These are phyloP conservation scores for Hirudinaria manillensis DNA, from an alignment of 2,888 invertebrate genomes.

Conservation along the genomic window DNA sequence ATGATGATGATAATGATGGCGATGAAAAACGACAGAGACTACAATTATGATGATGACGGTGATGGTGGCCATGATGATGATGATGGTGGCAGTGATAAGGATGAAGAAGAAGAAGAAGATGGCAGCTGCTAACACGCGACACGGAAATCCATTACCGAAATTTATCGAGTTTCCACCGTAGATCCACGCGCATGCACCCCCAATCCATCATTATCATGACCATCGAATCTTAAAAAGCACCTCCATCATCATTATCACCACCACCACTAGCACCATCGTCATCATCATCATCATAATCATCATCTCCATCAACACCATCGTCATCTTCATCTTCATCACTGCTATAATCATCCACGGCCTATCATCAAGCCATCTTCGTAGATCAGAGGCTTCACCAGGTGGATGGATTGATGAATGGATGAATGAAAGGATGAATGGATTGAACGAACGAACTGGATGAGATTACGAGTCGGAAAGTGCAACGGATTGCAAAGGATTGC, in stretches of 20 bases:
- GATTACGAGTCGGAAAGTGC: too few species aligned
- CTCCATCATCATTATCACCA: not conserved
- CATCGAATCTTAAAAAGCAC: not conserved
- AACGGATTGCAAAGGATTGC: too few species aligned
- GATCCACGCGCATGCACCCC: too few species aligned
- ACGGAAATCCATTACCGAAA: too few species aligned
- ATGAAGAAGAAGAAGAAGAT: not conserved
- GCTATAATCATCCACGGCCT: not conserved
- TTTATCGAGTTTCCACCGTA: too few species aligned
- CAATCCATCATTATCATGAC: slow-evolving; percentile 3
- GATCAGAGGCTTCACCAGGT: too few species aligned
- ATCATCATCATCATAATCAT: slow-evolving; percentile 15
- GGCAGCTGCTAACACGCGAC: too few species aligned
- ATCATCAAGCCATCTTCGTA: too few species aligned
- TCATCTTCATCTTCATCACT: slow-evolving; percentile 10
- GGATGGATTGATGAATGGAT: too few species aligned
- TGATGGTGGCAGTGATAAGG: slow-evolving; percentile 9
- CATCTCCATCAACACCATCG: not conserved
- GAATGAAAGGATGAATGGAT: too few species aligned
- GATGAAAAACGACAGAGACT: too few species aligned
- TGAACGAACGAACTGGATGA: too few species aligned
- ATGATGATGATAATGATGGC: slow-evolving; percentile 2
- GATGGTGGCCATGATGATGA: slow-evolving; percentile 18
- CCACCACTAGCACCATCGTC: not conserved
- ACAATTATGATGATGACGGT: not conserved